Base-by-base conservation (phyloP, 2,797 vertebrate species). In the Masticophis lateralis region DNA sequence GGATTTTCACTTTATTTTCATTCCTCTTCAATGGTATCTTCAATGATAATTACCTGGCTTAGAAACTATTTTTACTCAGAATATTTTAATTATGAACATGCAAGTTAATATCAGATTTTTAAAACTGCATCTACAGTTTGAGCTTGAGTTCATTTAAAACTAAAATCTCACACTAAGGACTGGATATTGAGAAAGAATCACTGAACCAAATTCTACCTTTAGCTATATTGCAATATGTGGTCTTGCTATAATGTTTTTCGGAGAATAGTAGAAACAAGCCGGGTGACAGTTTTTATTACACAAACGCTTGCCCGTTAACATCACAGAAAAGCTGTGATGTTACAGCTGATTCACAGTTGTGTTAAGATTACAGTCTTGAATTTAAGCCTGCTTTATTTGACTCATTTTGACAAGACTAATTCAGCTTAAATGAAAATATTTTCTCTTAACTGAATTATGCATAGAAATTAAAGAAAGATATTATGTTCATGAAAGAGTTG, bases 351-450 rank as follows among this genome's bases (percentile, higher is more conserved):
- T 86, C 92, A 91, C 86, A 93, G 37, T 88, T 79, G 63, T 88
- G 90, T 93, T 88, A 91, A 93, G 66, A 83, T 93, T 66, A 91
- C 88, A 83, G 91, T 93, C 90, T 93, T 93, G 90, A 69, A 88
- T 83, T 89, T 91, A 83, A 88, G 56, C 63, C 86, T 59, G 7
- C 89, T 93, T 55, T 88, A 89, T 93, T 90, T 47, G 47, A 91
- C 61, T 88, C 86, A 88, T 90, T 93, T 93, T 69, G 91, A 89
- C 27, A 32, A 89, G 25, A 61, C 86, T 61, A 88, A 88, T 93
- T 93, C 66, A 88, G 55, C 87, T 88, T 91, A 60, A 93, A 61
- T 12, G 14, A 32, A 88, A 88, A n/a, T 93, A 79, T 91, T 88
- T 61, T 91, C 13, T 25, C 57, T 93, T 47, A 55, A 47, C 56